Evolutionary conservation across 2,888 invertebrate species (phyloP).

Genomic region (Choreutis nemorana): DNA sequence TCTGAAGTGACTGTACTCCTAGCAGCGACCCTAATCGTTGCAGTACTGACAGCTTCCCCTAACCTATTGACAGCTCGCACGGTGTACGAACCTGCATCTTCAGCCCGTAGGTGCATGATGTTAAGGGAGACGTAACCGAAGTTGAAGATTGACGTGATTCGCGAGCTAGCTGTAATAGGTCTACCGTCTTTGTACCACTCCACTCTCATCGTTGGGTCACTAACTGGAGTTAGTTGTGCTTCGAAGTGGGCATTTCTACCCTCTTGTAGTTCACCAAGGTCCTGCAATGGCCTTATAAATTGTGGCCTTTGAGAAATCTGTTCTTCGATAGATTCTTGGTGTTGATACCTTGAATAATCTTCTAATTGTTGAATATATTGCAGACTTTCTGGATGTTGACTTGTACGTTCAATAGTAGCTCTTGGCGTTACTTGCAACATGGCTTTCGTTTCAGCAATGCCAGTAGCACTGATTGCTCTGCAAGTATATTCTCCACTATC

Average conservation of each 20-base stretch:
- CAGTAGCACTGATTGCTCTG: conserved; percentile 85
- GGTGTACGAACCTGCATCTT: conserved; percentile 96
- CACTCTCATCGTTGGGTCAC: conserved; percentile 92
- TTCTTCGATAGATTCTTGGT: conserved; percentile 86
- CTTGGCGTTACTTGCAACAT: conserved; percentile 81
- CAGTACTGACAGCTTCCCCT: conserved; percentile 89
- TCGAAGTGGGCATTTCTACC: conserved; percentile 94
- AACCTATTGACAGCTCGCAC: conserved; percentile 90
- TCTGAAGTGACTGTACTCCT: conserved; percentile 87
- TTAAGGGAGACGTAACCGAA: conserved; percentile 99
- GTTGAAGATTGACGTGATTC: conserved; percentile 97
- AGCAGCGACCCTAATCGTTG: conserved; percentile 76
- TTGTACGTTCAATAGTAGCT: conserved; percentile 84
- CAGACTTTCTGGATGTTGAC: conserved; percentile 91
- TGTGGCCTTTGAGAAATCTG: conserved; percentile 80
- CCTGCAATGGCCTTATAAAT: conserved; percentile 87
- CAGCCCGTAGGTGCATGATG: conserved; percentile 97
- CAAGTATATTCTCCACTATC: conserved; percentile 93
- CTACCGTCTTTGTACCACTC: conserved; percentile 96
- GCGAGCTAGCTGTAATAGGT: conserved; percentile 95
- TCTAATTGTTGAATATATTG: conserved; percentile 91
- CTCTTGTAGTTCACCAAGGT: conserved; percentile 87
- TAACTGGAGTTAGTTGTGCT: conserved; percentile 90
- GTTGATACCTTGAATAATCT: conserved; percentile 87
- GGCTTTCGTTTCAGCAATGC: conserved; percentile 86